phyloP scores from a whole-genome alignment of 2,888 invertebrate species.

The Alloscopus bannaensis region DNA sequence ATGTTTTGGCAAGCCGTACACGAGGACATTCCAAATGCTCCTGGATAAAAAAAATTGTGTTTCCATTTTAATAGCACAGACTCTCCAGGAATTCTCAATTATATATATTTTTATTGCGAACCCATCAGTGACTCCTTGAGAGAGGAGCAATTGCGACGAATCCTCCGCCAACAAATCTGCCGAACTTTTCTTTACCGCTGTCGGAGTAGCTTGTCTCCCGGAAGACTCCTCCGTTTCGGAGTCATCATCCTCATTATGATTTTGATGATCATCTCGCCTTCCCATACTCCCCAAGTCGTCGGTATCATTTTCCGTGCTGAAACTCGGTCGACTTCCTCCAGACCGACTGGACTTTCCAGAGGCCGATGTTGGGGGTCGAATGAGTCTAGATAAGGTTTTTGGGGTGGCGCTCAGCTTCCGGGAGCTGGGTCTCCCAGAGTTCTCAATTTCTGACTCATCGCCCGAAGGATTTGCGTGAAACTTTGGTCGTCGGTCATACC shows the following conservation, averaged over 20 bases:
- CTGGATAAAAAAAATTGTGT: conserved; percentile 27
- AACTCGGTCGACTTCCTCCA: conserved; percentile 34
- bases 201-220: conserved; percentile 12
- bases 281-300: conserved; percentile 15
- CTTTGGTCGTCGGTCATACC: neutral
- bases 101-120: conserved; percentile 18
- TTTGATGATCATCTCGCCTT: conserved; percentile 12
- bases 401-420: neutral
- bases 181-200: conserved; percentile 54
- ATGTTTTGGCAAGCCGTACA: conserved; percentile 49
- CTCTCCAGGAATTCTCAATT: neutral
- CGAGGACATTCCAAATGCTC: conserved; percentile 67
- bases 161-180: conserved; percentile 62
- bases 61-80: neutral
- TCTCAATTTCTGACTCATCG: conserved; percentile 26
- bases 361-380: neutral
- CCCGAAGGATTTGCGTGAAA: neutral
- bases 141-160: conserved; percentile 21
- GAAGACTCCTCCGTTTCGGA: conserved; percentile 24
- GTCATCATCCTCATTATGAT: conserved; percentile 50
- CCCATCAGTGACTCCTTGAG: conserved; percentile 56
- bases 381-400: neutral
- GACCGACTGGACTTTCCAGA: conserved; percentile 33
- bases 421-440: neutral
- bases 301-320: conserved; percentile 40